These are phyloP conservation scores for Spisula solida DNA, from an alignment of 2,888 invertebrate species.

Conservation along the genomic window DNA sequence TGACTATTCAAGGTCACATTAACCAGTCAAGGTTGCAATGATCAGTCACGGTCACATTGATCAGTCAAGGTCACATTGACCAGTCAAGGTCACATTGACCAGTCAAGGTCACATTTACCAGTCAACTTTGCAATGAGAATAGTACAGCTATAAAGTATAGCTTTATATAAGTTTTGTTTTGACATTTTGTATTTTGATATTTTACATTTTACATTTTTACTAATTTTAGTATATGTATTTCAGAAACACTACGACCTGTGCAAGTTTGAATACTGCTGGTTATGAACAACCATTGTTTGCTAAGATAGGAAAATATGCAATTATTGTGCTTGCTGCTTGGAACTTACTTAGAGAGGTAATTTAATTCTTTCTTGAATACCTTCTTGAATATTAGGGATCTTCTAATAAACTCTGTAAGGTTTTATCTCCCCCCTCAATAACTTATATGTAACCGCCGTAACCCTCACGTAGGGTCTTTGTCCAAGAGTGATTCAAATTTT, in stretches of 20 bases:
- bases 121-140: not conserved
- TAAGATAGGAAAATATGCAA: conserved; percentile 84
- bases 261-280: conserved; percentile 29
- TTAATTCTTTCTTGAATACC: not conserved
- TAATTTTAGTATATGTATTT: not conserved
- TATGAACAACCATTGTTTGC: conserved; percentile 72
- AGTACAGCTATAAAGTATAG: not conserved
- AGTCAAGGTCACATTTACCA: not conserved
- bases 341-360: conserved; percentile 88
- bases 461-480: too few relatives aligned
- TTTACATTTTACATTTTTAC: too few relatives aligned
- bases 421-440: too few relatives aligned
- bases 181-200: too few relatives aligned
- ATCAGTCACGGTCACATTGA: too few relatives aligned
- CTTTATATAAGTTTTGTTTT: not conserved
- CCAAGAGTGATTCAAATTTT: too few relatives aligned
- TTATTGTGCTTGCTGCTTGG: conserved; percentile 87
- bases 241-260: not conserved
- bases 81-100: not conserved
- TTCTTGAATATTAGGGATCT: not conserved
- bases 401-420: too few relatives aligned
- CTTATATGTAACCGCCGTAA: too few relatives aligned
- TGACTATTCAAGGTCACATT: too few relatives aligned
- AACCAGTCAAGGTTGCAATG: too few relatives aligned
- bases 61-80: too few relatives aligned